phyloP scores from a whole-genome alignment of 2,888 invertebrate species.

The Noctua janthina region DNA sequence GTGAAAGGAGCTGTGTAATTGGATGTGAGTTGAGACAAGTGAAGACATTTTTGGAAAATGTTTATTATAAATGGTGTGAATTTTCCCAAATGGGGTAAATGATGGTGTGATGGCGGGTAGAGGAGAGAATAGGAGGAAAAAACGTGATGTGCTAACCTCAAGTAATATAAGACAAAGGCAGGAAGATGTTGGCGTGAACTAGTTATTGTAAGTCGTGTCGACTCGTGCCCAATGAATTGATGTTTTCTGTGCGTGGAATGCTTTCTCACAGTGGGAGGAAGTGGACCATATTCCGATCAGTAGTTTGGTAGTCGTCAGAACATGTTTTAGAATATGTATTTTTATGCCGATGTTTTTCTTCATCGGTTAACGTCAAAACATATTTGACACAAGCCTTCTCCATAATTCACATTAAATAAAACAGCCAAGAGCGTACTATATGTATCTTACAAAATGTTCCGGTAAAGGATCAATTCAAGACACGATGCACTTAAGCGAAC shows the following conservation, averaged over 20 bases:
- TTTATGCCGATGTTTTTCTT: neutral
- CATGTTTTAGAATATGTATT: neutral
- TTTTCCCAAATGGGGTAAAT: neutral
- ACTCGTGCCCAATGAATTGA: too few relatives aligned
- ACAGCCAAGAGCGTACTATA: neutral
- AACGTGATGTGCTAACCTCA: neutral
- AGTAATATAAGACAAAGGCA: neutral
- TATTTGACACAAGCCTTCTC: neutral
- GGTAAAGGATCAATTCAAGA: constrained; percentile 22
- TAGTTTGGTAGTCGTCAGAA: neutral
- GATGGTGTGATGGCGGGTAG: rapidly evolving
- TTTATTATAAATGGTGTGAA: neutral
- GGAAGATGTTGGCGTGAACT: neutral
- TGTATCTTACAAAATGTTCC: constrained; percentile 3
- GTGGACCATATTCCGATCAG: neutral
- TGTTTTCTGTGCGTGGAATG: neutral
- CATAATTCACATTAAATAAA: neutral
- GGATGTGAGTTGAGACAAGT: neutral
- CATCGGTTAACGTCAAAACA: neutral
- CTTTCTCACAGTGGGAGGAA: neutral
- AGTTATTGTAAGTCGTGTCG: neutral
- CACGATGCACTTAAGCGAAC: constrained; percentile 28
- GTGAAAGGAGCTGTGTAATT: constrained; percentile 17
- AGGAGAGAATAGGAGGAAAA: neutral
- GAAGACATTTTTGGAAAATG: neutral